Evolutionary conservation across 2,113 vertebrate species (phyloP).

Genomic region (Rattus norvegicus): GRCr8 NC_086032.1:82433501-82434000

Average conservation of each 20-base stretch:
- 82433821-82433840: slow-evolving; percentile 65
- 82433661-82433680: slow-evolving; percentile 18
- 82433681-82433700: not conserved
- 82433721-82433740: not conserved
- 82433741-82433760: slow-evolving; percentile 11
- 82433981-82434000: not conserved
- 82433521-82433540: not conserved
- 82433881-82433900: slow-evolving; percentile 1
- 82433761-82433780: not conserved
- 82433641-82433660: slow-evolving; percentile 5
- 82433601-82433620: not conserved
- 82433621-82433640: not conserved
- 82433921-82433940: not conserved
- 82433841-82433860: not conserved
- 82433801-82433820: slow-evolving; percentile 68
- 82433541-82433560: not conserved
- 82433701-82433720: slow-evolving; percentile 39
- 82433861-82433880: not conserved
- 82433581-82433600: slow-evolving; percentile 31
- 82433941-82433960: slow-evolving; percentile 2
- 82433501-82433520: slow-evolving; percentile 33
- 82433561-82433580: slow-evolving; percentile 37
- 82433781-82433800: slow-evolving; percentile 21
- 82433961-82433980: not conserved
- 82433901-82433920: not conserved